Base-by-base conservation (phyloP, 2,113 vertebrate genomes). In the Tragulus kanchil region DNA sequence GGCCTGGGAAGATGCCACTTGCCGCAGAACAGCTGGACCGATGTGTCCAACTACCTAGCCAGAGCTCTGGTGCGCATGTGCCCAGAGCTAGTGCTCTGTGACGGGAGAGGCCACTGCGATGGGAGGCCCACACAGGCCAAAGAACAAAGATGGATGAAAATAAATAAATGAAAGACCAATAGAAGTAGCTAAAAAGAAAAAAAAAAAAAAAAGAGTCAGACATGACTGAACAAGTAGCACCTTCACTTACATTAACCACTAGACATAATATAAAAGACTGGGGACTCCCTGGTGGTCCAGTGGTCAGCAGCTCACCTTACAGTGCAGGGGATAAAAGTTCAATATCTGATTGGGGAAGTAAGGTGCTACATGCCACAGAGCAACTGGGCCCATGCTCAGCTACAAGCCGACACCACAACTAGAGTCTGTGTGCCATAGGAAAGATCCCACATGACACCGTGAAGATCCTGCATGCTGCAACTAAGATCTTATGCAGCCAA, bases 281-380 rank as follows among this genome's bases (percentile, higher is more conserved):
- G 26, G 42, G 42, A 14, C 36, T 25, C 69, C 42, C 69, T 45
- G 21, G 69, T 14, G 21, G 21, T 25, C 25, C 69, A 45, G 11
- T 2, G 11, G 6, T 25, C 25, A 42, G 42, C 36, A 73, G 69
- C 45, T 42, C 0, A 1, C 69, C 42, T 45, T 25, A 25, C 3
- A 7, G 69, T 42, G 2, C 11, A 6, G 42, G 11, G 5, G 14
- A 12, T 14, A 3, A 3, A 45, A 11, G 42, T 25, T 73, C 0
- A 3, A 11, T 13, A 45, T 25, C 69, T 73, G 69, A 21, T 13
- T 73, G 42, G 42, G 69, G 69, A 13, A 14, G 36, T 73, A 45
- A 73, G 42, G 69, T 13, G 69, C 25, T 73, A 25, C 19, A 71
- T 23, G 69, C 36, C 19, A 12, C 11, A 73, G 11, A 45, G 69